Base-by-base conservation (phyloP, 2,888 invertebrate species). In the Drosophila gaucha region DNA sequence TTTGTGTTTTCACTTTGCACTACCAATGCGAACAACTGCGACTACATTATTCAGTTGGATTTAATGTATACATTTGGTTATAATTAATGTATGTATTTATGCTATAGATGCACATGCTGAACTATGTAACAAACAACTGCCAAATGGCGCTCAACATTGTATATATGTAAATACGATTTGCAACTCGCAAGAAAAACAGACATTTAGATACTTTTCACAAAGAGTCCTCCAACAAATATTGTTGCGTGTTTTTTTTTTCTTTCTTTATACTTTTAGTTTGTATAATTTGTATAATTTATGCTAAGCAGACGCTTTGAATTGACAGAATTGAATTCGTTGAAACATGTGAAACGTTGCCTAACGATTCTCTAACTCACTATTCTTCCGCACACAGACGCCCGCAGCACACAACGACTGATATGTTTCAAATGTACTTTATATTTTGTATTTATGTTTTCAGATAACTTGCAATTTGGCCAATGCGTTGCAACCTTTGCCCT, bases 251-350 rank as follows among this genome's bases (percentile, higher is more conserved):
- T 24, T 12, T 28, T 28, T 4, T 9, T 33, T 26, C 14, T 9
- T n/a, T 35, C 20, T 50, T 54, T 49, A 54, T 55, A 57, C 43
- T 44, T 43, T 39, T 57, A 39, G 31, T 57, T 65, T 41, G 36
- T 57, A 62, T 56, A 67, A 67, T 60, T 68, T 72, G 47, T 75
- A 66, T 80, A 49, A 73, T 72, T 84, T 73, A 80, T 69, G 78
- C 78, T 84, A 78, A 65, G 80, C 67, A 67, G 51, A 58, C 39
- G 35, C 20, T 46, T 31, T 18, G 31, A 83, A 80, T 85, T 85
- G 85, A 80, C 85, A 74, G 66, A 30, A 50, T 75, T 63, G 74
- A 59, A 64, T 82, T 82, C 70, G 77, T 71, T 76, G 80, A 76
- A 73, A 71, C 55, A 54, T 44, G 39, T 47, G 55, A 59, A 64